Percentiles rank a stretch among this genome's conserved stretches.
phyloP scores from a whole-genome alignment of 2,888 invertebrate genomes.

The Phragmatobia fuliginosa region DNA sequence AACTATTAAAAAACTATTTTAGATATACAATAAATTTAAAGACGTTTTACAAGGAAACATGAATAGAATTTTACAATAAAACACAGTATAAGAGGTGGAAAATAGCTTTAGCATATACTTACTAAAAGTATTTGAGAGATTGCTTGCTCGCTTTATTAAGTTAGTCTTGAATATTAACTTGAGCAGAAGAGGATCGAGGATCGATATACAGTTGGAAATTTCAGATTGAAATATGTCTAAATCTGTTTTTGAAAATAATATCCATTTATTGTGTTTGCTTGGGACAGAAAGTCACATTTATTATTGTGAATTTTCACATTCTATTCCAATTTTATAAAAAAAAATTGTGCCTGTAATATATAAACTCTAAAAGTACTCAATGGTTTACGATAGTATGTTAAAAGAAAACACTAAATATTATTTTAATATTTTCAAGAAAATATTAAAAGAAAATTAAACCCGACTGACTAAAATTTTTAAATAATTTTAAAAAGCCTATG shows the following conservation, averaged over 20 bases:
- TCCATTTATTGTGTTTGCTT: neutral
- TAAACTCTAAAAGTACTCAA: neutral
- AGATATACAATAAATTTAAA: no score
- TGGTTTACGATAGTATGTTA: no score
- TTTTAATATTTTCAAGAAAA: no score
- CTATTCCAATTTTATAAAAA: no score
- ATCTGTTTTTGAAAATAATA: neutral
- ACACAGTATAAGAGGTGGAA: conserved; percentile 49
- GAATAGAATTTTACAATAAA: conserved; percentile 42
- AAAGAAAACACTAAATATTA: no score
- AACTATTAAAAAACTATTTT: no score
- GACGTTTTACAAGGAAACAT: conserved; percentile 31
- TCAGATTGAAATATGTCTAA: neutral
- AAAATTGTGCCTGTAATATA: neutral
- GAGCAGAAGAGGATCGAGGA: no score
- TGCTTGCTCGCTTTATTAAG: conserved; percentile 53
- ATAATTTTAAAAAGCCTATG: no score
- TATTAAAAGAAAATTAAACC: no score
- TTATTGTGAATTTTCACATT: neutral
- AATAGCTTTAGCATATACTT: conserved; percentile 53
- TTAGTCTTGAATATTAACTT: conserved; percentile 46
- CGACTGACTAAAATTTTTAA: no score
- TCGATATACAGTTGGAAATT: conserved; percentile 25
- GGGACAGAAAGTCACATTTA: neutral
- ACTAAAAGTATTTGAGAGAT: conserved; percentile 49